Evolutionary conservation across 2,797 vertebrate species (phyloP).

Genomic region (Pangasius sanitwongsei): DNA sequence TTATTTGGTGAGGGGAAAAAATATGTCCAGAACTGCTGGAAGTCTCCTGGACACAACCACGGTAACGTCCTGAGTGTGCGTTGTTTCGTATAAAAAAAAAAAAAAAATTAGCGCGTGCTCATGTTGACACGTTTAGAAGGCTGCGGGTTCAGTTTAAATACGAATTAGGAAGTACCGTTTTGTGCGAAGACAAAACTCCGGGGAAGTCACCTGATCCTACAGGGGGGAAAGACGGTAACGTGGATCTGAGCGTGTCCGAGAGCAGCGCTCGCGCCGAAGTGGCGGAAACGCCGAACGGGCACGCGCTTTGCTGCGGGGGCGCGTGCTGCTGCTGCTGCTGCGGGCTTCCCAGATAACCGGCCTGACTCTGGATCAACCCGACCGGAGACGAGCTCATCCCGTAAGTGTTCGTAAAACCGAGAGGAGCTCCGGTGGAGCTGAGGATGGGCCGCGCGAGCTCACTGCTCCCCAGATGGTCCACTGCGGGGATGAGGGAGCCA

Average conservation of each 20-base stretch:
- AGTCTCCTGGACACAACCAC: neutral
- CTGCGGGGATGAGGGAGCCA: constrained; percentile 71
- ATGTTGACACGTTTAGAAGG: neutral
- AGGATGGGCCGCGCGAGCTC: constrained; percentile 73
- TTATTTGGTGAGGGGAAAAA: neutral
- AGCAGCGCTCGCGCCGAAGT: constrained; percentile 69
- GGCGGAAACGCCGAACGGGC: constrained; percentile 61
- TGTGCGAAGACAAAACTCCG: constrained; percentile 72
- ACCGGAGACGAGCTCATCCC: constrained; percentile 74
- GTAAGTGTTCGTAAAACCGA: constrained; percentile 73
- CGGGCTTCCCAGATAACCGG: constrained; percentile 72
- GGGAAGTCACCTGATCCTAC: constrained; percentile 68
- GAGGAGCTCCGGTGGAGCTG: constrained; percentile 64
- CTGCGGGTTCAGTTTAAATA: constrained; percentile 72
- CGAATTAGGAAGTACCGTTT: constrained; percentile 71
- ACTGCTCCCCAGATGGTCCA: constrained; percentile 74
- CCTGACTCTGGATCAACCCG: constrained; percentile 75
- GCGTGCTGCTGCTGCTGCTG: constrained; percentile 63
- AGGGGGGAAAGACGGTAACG: constrained; percentile 69
- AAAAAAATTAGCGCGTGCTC: neutral
- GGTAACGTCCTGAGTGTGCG: neutral
- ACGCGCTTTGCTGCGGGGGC: constrained; percentile 66
- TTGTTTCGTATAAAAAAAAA: neutral
- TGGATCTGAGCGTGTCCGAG: constrained; percentile 74
- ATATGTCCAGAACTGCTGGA: neutral